phyloP scores from a whole-genome alignment of 2,797 vertebrate genomes.

The Amniataba percoides region DNA sequence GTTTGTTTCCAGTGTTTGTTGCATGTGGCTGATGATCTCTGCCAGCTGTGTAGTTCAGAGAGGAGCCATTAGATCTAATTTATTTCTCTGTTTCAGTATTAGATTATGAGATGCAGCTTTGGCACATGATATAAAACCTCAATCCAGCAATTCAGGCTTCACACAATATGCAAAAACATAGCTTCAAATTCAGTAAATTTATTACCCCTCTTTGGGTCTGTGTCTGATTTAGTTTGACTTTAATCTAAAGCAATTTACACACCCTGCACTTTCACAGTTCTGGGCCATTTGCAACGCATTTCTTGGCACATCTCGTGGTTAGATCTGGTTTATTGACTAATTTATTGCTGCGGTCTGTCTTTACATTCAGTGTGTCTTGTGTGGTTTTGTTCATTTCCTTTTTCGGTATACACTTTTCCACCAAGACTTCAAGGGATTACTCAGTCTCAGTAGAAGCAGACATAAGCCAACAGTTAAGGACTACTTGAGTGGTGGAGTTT shows the following conservation, averaged over 20 bases:
- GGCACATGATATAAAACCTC: not conserved
- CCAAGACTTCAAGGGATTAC: not conserved
- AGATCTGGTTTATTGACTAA: slow-evolving; percentile 7
- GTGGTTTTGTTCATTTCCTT: slow-evolving; percentile 25
- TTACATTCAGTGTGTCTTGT: slow-evolving; percentile 8
- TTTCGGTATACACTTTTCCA: slow-evolving; percentile 4
- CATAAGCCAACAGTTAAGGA: not conserved
- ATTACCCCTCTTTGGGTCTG: not conserved
- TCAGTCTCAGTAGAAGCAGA: slow-evolving; percentile 2
- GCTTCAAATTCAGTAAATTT: not conserved
- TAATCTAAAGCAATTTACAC: slow-evolving; percentile 5
- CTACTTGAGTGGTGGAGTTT: not conserved
- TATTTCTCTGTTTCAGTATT: not conserved
- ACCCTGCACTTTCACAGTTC: not conserved
- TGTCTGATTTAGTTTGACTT: slow-evolving; percentile 12
- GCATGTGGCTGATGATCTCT: not conserved
- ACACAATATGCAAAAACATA: not conserved
- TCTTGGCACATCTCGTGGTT: not conserved
- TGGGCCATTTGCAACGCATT: not conserved
- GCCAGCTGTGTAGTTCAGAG: not conserved
- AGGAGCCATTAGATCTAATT: not conserved
- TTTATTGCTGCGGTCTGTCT: not conserved
- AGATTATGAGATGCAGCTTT: not conserved
- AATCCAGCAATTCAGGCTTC: not conserved
- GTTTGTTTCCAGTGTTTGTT: not conserved